phyloP scores from a whole-genome alignment of 2,797 vertebrate species.

The Pipistrellus kuhlii region DNA sequence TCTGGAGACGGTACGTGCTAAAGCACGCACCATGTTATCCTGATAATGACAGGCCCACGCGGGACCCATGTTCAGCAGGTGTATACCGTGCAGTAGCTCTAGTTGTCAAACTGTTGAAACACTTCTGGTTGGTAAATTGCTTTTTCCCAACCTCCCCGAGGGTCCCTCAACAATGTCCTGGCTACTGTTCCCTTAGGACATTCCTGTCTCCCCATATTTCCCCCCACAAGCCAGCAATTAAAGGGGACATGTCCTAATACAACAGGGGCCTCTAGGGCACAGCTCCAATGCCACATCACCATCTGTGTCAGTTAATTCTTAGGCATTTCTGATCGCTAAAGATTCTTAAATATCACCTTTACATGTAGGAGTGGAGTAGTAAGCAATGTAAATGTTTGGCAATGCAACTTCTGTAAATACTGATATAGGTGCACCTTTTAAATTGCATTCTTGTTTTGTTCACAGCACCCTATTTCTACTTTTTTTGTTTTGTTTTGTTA shows the following conservation, averaged over 20 bases:
- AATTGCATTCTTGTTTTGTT: background rate
- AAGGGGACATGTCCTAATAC: background rate
- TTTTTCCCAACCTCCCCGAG: background rate
- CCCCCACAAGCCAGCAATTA: background rate
- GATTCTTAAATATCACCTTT: background rate
- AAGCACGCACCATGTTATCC: background rate
- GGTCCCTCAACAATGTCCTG: background rate
- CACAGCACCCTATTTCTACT: constrained; percentile 47
- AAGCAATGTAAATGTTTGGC: background rate
- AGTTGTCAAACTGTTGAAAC: background rate
- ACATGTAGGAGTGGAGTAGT: background rate
- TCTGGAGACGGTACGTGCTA: background rate
- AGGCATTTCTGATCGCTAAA: background rate
- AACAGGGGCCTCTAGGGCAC: background rate
- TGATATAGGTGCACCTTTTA: background rate
- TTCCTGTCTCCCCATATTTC: background rate
- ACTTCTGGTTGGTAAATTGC: background rate
- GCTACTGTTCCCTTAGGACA: background rate
- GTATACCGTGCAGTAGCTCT: background rate
- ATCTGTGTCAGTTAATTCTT: background rate
- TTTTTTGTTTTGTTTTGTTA: background rate
- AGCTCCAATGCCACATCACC: background rate
- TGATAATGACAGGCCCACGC: background rate
- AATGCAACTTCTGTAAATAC: constrained; percentile 13
- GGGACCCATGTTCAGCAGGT: background rate